phyloP scores from a whole-genome alignment of 2,797 vertebrate genomes.

The Rhincodon typus region DNA sequence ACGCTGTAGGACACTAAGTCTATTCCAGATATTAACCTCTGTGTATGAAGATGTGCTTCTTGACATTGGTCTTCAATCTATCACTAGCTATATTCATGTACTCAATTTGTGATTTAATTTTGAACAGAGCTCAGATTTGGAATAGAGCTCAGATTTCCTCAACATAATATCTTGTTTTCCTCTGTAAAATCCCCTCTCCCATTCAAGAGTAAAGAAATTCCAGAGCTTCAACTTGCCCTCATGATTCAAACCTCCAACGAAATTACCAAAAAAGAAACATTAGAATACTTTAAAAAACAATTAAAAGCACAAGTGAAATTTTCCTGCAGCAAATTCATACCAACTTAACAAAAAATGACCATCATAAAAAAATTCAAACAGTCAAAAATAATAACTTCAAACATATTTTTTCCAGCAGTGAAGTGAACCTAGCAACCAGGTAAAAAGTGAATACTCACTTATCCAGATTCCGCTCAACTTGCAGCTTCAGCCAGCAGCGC shows the following conservation, averaged over 20 bases:
- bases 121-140: background rate
- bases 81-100: background rate
- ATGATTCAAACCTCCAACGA: background rate
- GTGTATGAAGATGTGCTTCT: background rate
- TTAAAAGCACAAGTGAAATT: background rate
- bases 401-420: background rate
- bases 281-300: background rate
- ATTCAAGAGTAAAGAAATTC: background rate
- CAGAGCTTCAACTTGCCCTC: background rate
- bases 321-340: background rate
- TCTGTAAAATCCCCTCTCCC: background rate
- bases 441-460: slow-evolving; percentile 57
- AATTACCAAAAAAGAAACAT: background rate
- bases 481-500: slow-evolving; percentile 77
- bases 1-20: too few relatives aligned
- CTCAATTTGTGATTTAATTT: background rate
- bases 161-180: background rate
- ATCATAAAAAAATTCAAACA: background rate
- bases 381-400: background rate
- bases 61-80: background rate
- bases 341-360: background rate
- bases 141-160: background rate
- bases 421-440: background rate
- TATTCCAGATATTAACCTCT: background rate
- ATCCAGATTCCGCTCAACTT: slow-evolving; percentile 92